phyloP scores from a whole-genome alignment of 2,797 vertebrate species.

The Craterocephalus amniculus region DNA sequence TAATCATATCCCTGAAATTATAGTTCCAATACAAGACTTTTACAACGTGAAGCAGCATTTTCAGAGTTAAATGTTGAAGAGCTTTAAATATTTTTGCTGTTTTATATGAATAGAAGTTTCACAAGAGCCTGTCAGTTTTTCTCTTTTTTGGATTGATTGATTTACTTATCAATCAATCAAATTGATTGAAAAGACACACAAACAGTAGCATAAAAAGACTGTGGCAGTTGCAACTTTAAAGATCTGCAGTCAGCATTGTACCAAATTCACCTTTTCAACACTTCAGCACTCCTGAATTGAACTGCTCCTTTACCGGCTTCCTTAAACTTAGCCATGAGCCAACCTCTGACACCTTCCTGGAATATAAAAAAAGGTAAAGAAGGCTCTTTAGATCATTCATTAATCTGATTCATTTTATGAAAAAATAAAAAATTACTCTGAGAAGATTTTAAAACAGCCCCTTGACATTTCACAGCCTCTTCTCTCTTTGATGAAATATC shows the following conservation, averaged over 20 bases:
- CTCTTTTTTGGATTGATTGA: background rate
- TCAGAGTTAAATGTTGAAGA: background rate
- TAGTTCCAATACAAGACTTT: background rate
- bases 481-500: constrained; percentile 4
- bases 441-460: background rate
- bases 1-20: background rate
- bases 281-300: background rate
- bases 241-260: background rate
- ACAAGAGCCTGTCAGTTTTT: background rate
- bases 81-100: background rate
- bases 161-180: constrained; percentile 8
- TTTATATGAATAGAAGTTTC: background rate
- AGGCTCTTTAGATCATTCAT: background rate
- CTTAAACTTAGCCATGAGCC: constrained; percentile 1
- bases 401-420: background rate
- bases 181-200: background rate
- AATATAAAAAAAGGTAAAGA: background rate
- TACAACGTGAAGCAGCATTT: background rate
- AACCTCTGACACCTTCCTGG: background rate
- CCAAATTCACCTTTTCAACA: background rate
- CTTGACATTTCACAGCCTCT: background rate
- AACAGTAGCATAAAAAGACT: constrained; percentile 4
- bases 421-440: background rate
- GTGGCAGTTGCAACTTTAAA: background rate
- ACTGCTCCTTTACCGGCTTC: background rate